A percentile compares a stretch with the other conserved stretches of the same genome.
These are phyloP conservation scores for Phanerotoma sp. DNA, from an alignment of 2,888 invertebrate genomes.

Conservation along the genomic window DNA sequence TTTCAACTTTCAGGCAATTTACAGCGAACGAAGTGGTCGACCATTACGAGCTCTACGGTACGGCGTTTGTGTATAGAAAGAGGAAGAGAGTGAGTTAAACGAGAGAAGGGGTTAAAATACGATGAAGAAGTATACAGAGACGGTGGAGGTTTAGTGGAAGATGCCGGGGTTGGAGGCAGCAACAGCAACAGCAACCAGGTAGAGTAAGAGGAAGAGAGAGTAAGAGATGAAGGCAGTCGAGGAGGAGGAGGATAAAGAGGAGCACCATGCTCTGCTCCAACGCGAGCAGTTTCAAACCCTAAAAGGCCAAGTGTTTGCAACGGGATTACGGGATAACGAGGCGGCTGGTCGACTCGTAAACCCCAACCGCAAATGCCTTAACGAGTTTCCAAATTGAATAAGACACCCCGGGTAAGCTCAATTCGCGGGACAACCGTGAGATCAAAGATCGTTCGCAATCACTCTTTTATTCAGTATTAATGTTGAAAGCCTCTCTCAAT, in stretches of 20 bases:
- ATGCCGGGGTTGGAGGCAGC: too few species aligned
- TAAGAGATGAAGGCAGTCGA: neutral
- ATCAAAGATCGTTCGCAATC: slow-evolving; percentile 22
- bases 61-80: neutral
- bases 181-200: too few species aligned
- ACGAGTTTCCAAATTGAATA: slow-evolving; percentile 28
- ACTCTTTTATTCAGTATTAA: neutral
- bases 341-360: slow-evolving; percentile 24
- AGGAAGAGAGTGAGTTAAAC: neutral
- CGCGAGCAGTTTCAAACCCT: slow-evolving; percentile 20
- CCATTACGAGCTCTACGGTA: slow-evolving; percentile 14
- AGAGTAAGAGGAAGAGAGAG: slow-evolving; percentile 3
- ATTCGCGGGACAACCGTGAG: slow-evolving; percentile 18
- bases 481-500: neutral
- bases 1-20: slow-evolving; percentile 27
- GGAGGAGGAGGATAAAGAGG: slow-evolving; percentile 17
- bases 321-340: slow-evolving; percentile 27
- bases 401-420: slow-evolving; percentile 21
- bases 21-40: slow-evolving; percentile 24
- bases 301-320: slow-evolving; percentile 27
- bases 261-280: slow-evolving; percentile 4
- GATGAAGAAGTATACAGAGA: neutral
- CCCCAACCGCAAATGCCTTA: slow-evolving; percentile 26
- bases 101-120: neutral
- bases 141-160: neutral